Evolutionary conservation across 2,797 vertebrate species (phyloP).

Genomic region (Myripristis murdjan): DNA sequence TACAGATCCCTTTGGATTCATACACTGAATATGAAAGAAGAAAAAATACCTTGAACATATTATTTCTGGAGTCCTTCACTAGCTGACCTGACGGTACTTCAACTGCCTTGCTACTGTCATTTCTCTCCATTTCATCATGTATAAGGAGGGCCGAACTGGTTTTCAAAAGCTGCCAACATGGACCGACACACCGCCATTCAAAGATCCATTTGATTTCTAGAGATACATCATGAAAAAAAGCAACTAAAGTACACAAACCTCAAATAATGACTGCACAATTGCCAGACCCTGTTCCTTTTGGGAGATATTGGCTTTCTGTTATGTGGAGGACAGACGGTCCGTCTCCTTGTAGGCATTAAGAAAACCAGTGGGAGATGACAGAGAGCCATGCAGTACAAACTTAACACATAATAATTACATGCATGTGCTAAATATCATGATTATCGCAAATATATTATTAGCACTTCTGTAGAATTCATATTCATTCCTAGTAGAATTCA

Average conservation of each 20-base stretch:
- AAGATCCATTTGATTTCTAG: constrained; percentile 64
- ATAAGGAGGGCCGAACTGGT: constrained; percentile 32
- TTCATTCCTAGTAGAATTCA: not conserved
- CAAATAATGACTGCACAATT: constrained; percentile 39
- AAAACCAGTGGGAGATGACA: constrained; percentile 31
- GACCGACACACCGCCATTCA: constrained; percentile 66
- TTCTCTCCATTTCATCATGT: constrained; percentile 75
- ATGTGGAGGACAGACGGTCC: constrained; percentile 23
- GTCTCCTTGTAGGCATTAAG: constrained; percentile 1
- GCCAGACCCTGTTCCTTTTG: constrained; percentile 6
- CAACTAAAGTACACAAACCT: constrained; percentile 50
- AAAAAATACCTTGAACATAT: constrained; percentile 16
- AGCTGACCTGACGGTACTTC: constrained; percentile 25
- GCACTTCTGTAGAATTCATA: too few relatives aligned
- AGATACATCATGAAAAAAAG: constrained; percentile 53
- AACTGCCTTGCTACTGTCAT: constrained; percentile 46
- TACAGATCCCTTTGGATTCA: not conserved
- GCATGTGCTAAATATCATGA: not conserved
- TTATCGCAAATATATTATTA: too few relatives aligned
- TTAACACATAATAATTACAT: not conserved
- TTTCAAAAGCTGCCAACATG: constrained; percentile 53
- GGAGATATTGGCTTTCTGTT: constrained; percentile 29
- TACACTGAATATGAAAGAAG: too few relatives aligned
- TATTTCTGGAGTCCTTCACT: constrained; percentile 24
- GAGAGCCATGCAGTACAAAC: constrained; percentile 13